Evolutionary conservation across 37 sponge, comb jelly and placozoan species (phyloP).

Genomic region (Amphimedon queenslandica): DNA sequence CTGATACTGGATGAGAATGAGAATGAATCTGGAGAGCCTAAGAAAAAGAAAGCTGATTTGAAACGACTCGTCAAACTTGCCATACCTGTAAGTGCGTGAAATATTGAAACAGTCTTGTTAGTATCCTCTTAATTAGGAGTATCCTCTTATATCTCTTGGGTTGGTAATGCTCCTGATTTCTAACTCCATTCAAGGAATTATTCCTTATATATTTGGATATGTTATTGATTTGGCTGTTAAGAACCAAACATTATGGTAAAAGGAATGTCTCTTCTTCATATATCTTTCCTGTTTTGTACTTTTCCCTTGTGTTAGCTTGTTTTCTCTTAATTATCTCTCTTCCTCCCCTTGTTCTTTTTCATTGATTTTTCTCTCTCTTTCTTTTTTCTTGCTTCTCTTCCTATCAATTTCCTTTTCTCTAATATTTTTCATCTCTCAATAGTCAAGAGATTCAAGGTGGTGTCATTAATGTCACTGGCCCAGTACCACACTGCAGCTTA

Average conservation of each 20-base stretch:
- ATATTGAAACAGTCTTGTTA: too few species aligned
- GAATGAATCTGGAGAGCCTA: background rate
- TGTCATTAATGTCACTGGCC: background rate
- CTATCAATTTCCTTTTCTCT: too few species aligned
- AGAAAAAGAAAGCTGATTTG: slow-evolving; percentile 36
- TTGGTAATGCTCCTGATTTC: slow-evolving; percentile 40
- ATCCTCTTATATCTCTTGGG: slow-evolving; percentile 47
- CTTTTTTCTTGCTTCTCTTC: too few species aligned
- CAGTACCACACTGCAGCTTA: background rate
- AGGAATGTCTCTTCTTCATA: too few species aligned
- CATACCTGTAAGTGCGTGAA: slow-evolving; percentile 41
- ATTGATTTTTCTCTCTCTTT: too few species aligned
- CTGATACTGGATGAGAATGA: slow-evolving; percentile 26
- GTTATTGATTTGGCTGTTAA: slow-evolving; percentile 64
- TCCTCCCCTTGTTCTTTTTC: too few species aligned
- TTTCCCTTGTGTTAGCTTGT: too few species aligned
- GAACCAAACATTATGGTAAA: slow-evolving; percentile 28
- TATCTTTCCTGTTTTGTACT: too few species aligned
- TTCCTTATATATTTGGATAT: slow-evolving; percentile 75
- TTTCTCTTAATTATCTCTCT: too few species aligned
- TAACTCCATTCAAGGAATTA: slow-evolving; percentile 27
- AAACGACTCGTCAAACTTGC: slow-evolving; percentile 43
- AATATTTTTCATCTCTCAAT: too few species aligned
- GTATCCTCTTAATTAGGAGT: slow-evolving; percentile 48
- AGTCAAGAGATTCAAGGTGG: background rate